phyloP scores from a whole-genome alignment of 35 echinoderm and acorn worm species.

The Lytechinus pictus region DNA sequence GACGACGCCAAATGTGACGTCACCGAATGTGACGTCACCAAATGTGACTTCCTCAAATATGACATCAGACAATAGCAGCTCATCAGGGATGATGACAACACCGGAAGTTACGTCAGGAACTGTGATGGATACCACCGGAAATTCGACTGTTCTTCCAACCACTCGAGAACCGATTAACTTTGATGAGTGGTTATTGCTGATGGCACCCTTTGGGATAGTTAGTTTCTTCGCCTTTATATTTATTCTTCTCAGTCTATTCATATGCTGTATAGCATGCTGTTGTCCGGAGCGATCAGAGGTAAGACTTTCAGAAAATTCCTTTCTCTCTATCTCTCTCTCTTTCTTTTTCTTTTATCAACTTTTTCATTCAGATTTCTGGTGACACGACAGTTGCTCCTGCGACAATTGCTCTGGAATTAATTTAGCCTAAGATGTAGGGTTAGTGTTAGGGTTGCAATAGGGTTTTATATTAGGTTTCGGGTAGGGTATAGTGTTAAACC shows the following conservation, averaged over 20 bases:
- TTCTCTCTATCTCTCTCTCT: too few species aligned
- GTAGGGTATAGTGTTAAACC: too few species aligned
- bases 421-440: too few species aligned
- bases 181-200: background rate
- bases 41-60: background rate
- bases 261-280: slow-evolving; percentile 29
- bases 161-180: background rate
- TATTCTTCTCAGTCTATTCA: background rate
- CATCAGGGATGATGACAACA: background rate
- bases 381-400: too few species aligned
- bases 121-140: background rate
- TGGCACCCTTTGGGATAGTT: slow-evolving; percentile 19
- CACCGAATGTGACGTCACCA: background rate
- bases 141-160: background rate
- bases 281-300: slow-evolving; percentile 33
- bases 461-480: too few species aligned
- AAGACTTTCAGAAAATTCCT: background rate
- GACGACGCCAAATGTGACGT: background rate
- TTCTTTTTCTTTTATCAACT: too few species aligned
- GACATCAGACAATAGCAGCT: background rate
- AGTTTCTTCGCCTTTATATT: slow-evolving; percentile 27
- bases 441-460: too few species aligned
- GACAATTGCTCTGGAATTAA: too few species aligned
- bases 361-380: too few species aligned
- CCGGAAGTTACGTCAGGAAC: background rate